phyloP scores from a whole-genome alignment of 2,888 invertebrate genomes.

The Therioaphis trifolii region DNA sequence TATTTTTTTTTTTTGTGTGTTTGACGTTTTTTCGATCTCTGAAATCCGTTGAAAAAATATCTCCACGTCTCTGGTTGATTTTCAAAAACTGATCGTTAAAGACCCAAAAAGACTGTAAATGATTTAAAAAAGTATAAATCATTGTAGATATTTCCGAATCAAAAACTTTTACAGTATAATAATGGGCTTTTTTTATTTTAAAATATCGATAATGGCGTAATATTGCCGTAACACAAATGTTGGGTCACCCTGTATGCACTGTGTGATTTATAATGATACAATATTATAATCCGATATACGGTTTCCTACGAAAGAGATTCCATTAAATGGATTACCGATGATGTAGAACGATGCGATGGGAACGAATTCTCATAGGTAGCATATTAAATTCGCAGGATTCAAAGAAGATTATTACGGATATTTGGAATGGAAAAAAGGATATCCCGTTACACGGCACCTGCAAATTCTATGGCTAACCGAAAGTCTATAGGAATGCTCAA shows the following conservation, averaged over 20 bases:
- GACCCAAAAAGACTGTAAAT: too few relatives aligned
- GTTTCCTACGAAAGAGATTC: background rate
- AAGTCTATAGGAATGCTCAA: background rate
- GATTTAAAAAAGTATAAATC: too few relatives aligned
- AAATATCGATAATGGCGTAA: too few relatives aligned
- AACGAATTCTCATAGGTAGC: background rate
- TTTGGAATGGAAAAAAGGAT: background rate
- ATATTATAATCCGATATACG: background rate
- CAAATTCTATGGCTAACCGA: background rate
- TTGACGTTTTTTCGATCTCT: too few relatives aligned
- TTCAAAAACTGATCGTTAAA: too few relatives aligned
- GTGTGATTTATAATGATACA: background rate
- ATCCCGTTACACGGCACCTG: background rate
- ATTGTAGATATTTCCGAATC: too few relatives aligned
- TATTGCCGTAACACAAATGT: too few relatives aligned
- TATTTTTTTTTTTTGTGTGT: too few relatives aligned
- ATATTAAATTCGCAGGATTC: background rate
- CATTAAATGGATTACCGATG: background rate
- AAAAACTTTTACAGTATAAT: too few relatives aligned
- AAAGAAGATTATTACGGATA: conserved; percentile 1
- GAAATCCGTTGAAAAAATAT: too few relatives aligned
- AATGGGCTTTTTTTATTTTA: too few relatives aligned
- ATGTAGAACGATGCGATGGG: background rate
- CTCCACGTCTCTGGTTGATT: too few relatives aligned
- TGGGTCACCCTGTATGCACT: background rate